Evolutionary conservation across 2,113 vertebrate genomes (phyloP), one percentile per base, ranked within the genome.

Genomic region (Poicephalus meyeri): DNA sequence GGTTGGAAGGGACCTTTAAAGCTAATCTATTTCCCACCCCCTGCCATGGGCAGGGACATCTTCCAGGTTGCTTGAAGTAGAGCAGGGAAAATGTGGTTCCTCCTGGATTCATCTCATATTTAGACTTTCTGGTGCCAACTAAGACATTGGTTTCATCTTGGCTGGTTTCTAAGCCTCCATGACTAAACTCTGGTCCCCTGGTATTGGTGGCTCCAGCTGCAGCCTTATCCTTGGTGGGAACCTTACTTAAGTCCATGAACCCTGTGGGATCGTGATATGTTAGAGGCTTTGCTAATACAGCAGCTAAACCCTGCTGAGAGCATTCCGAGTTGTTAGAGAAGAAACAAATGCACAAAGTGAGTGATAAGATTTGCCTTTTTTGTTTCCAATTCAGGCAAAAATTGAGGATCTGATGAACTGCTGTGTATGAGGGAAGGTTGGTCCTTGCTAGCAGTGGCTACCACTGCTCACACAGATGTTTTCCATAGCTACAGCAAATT

Each of bases 201-300:
- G 3, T 66, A 1, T 3, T 0, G 3, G 63, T 41, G 25, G 13
- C 31, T 91, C 13, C 1, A 16, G 46, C 49, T 49, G 74, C 24
- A 82, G 37, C 46, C 29, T 9, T 29, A 19, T 55, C 35, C 24
- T 60, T 8, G 2, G 16, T 65, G 49, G 39, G 26, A 69, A 9
- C 11, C 2, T 64, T 60, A 3, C 37, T 73, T 4, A 8, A 1
- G 16, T 37, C 82, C 35, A 2, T 19, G 19, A 83, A 47, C 4
- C 18, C 11, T 71, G 4, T 24, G 60, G 68, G 39, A 73, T 44
- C 8, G 29, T n/a, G 26, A 0, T 13, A 2, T 26, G 24, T 47
- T 69, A 56, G 53, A 37, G 53, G 10, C 31, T 86, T 80, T 28
- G 33, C 49, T 73, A 37, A 26, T 28, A 12, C 3, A 50, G 49